Evolutionary conservation across 2,888 invertebrate species (phyloP), one percentile per base, ranked within the genome.

Genomic region (Xestia sexstrigata): DNA sequence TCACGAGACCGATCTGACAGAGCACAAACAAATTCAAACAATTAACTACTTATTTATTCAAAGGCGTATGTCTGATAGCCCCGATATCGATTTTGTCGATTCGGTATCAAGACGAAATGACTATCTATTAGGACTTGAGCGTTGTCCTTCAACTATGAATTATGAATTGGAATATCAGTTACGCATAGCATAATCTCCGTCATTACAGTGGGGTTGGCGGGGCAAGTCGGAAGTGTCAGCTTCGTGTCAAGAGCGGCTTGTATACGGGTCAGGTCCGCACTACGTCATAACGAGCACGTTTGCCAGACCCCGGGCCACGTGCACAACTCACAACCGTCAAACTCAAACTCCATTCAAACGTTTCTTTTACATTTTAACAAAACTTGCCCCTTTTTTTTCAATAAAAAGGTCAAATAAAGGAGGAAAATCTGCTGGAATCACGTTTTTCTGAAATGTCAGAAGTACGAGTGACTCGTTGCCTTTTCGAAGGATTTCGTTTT

Each of bases 211-310:
- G 72, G 76, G 83, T 70, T 86, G 76, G n/a, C 67, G 47, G 74
- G 70, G 65, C 79, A 83, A 74, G 63, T 70, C 66, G 60, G 72
- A 49, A 84, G 75, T 86, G 82, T 82, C 86, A 86, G 79, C 42
- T 75, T 68, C 66, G 81, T 83, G 82, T 86, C 83, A 76, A 83
- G 80, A 80, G 81, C 73, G 76, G 35, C 80, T 63, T 55, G 73
- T 80, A 77, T 73, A 75, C 73, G 75, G 82, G 88, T 88, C 88
- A 85, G 79, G 68, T 70, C 80, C 67, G 67, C 79, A 71, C 81
- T 78, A 74, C 79, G 79, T 76, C 74, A 80, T 81, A 88, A 86
- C 82, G 76, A 85, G 84, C 84, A 83, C 85, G 83, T 87, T 88
- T 81, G 60, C 71, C 70, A 76, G 76, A 80, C 76, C 63, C 45